Conservation (phyloP, 2,113 vertebrate species). For the Neoarius graeffei region DNA sequence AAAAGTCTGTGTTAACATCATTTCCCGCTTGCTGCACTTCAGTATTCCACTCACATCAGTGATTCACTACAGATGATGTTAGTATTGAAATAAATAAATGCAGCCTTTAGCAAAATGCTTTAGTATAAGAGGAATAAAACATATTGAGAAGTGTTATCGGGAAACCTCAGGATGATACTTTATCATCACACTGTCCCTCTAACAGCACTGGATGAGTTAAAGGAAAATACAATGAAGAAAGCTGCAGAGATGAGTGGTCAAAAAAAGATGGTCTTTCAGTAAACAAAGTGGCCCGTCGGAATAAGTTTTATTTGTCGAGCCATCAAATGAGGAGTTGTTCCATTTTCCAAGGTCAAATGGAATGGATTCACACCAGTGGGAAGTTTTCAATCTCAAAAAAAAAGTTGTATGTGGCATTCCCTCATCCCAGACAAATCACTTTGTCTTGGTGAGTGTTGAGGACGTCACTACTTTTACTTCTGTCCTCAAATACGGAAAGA, state of each 20-base stretch:
- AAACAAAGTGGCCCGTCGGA: no score
- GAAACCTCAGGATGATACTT: neutral
- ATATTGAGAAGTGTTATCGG: neutral
- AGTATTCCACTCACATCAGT: no score
- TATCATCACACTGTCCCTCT: no score
- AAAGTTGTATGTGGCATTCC: neutral
- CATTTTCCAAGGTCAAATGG: neutral
- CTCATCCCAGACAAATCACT: neutral
- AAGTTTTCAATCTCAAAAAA: neutral
- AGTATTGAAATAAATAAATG: neutral
- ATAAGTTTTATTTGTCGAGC: neutral
- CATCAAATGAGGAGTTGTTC: neutral
- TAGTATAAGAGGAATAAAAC: neutral
- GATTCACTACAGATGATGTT: neutral
- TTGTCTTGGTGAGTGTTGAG: constrained; percentile 39
- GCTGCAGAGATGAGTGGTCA: neutral
- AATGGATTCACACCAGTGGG: neutral
- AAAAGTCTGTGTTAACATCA: no score
- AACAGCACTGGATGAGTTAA: neutral
- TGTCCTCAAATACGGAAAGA: neutral
- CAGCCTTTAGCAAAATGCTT: neutral
- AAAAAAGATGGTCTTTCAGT: neutral
- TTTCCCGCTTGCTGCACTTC: no score
- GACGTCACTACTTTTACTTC: constrained; percentile 42
- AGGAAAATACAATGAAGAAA: neutral